Evolutionary conservation across 2,888 invertebrate species (phyloP), one percentile per base, ranked within the genome.

Genomic region (Tipula lateralis): DNA sequence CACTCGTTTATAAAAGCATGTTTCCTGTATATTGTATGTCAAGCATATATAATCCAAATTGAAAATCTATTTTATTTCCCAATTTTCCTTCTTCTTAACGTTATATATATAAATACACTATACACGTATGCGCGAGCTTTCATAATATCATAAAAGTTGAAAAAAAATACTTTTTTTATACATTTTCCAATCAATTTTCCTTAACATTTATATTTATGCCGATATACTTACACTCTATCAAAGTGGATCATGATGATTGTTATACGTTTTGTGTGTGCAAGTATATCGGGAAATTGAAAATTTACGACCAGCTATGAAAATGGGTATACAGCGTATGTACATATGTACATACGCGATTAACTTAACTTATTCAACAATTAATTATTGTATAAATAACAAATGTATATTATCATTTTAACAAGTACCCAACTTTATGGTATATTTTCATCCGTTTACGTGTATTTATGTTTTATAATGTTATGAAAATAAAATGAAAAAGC

Each of bases 171-270:
- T 16, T 13, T 66, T 66, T 24, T 66, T 24, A 66, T 9, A 44
- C 4, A 66, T 66, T 19, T 12, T 66, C 66, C 66, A 66, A 66
- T 66, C 66, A 66, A 66, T 66, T 66, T 66, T 66, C 66, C 12
- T 24, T 3, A 66, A 19, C 66, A 66, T 36, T 36, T 5, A 36
- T 36, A 44, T 44, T 19, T 24, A 66, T 66, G 66, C 66, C n/a
- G n/a, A 66, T 66, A 19, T 66, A 66, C 24, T 66, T 66, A 19
- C 24, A 66, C 24, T 66, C 24, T 66, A 66, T 24, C 1, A 24
- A 66, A 66, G 66, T 66, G 66, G 66, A 66, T 66, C 24, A 66
- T 66, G 66, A 66, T 66, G 66, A 66, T 66, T 66, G 66, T 66
- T 66, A 66, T 24, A 19, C 66, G 9, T 24, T 66, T 66, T 24